A percentile compares a stretch with the other conserved stretches of the same genome.
Conservation (phyloP, 2,888 invertebrate species). For the Calameuta pallipes region DNA sequence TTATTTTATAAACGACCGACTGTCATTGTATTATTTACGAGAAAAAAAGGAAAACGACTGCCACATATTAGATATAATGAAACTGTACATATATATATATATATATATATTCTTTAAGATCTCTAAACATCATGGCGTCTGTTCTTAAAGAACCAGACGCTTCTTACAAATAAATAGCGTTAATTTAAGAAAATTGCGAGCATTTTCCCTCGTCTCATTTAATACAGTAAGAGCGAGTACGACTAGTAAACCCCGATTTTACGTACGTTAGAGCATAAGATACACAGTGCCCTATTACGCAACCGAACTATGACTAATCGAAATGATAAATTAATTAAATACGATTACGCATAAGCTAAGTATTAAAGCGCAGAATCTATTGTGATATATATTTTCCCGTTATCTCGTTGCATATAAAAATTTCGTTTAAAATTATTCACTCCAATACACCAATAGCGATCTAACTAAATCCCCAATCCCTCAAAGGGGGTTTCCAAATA, state of each 20-base stretch:
- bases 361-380: constrained; percentile 16
- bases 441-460: neutral
- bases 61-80: neutral
- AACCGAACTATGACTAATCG: neutral
- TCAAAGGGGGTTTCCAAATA: neutral
- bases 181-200: neutral
- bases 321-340: neutral
- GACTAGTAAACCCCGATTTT: no score
- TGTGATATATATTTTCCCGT: constrained; percentile 17
- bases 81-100: neutral
- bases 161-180: neutral
- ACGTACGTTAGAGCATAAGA: no score
- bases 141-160: neutral
- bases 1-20: neutral
- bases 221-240: neutral
- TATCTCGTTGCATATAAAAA: neutral
- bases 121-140: neutral
- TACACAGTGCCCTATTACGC: neutral
- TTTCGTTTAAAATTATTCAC: neutral
- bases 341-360: neutral
- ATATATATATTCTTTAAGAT: neutral
- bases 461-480: neutral
- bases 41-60: neutral
- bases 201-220: neutral
- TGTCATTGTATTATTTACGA: neutral